Conservation (phyloP, 2,797 vertebrate genomes). For the Hydrophis major region DNA sequence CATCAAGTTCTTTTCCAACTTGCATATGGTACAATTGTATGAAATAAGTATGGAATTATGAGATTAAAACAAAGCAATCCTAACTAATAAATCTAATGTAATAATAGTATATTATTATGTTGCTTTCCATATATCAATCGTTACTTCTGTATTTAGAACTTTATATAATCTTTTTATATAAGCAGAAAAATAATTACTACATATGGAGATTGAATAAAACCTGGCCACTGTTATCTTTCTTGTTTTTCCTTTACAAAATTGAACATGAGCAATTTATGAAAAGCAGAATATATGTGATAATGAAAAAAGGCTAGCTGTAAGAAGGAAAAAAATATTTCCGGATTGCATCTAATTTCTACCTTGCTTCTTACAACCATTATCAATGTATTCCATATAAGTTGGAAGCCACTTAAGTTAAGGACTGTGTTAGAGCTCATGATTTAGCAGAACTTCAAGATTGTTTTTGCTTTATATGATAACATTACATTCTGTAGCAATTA, state of each 20-base stretch:
- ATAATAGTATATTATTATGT: background rate
- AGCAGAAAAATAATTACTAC: background rate
- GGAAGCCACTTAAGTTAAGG: background rate
- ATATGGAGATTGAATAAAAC: background rate
- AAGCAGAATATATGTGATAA: background rate
- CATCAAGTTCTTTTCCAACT: background rate
- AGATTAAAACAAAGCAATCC: conserved; percentile 7
- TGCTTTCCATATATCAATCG: background rate
- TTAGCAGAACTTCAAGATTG: background rate
- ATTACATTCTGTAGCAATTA: background rate
- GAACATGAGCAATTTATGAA: background rate
- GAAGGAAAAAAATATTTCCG: background rate
- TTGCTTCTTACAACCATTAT: background rate
- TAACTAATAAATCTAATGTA: conserved; percentile 51
- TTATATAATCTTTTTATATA: background rate
- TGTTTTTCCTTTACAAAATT: background rate
- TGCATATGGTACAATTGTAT: background rate
- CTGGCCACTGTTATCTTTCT: background rate
- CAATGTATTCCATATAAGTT: background rate
- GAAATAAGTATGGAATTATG: background rate
- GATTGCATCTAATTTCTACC: background rate
- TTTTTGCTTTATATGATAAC: background rate
- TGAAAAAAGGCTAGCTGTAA: background rate
- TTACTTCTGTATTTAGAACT: background rate
- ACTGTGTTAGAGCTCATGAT: background rate